Evolutionary conservation across 64 coral and sea anemone species (phyloP).

Genomic region (Anthopleura sola): DNA sequence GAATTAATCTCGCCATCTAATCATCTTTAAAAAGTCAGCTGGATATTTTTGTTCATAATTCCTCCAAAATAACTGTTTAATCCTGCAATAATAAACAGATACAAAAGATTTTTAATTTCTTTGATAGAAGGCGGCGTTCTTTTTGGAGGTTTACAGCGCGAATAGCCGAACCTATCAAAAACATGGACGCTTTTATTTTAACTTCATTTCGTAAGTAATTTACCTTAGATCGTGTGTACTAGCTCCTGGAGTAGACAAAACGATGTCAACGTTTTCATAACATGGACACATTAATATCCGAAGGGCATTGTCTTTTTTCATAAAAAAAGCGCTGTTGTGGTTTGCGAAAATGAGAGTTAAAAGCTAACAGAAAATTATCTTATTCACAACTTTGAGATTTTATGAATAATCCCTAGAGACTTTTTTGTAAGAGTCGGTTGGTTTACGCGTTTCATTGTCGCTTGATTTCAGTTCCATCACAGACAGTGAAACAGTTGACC

Average conservation of each 20-base stretch:
- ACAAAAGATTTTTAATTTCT: constrained; percentile 4
- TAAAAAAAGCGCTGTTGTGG: too few relatives aligned
- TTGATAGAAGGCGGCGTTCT: background rate
- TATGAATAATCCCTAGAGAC: too few relatives aligned
- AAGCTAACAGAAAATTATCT: too few relatives aligned
- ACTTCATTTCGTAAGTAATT: background rate
- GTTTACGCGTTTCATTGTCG: too few relatives aligned
- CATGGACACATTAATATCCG: background rate
- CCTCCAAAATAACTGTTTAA: background rate
- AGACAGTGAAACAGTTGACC: background rate
- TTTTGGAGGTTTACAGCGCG: too few relatives aligned
- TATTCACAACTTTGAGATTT: too few relatives aligned
- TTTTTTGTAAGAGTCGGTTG: too few relatives aligned
- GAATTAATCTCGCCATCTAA: background rate
- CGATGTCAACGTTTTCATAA: background rate
- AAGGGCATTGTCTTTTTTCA: background rate
- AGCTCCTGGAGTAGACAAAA: background rate
- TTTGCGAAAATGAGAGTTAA: too few relatives aligned
- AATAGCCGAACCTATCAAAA: too few relatives aligned
- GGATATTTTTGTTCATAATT: background rate
- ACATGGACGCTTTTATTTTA: background rate
- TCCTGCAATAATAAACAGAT: background rate
- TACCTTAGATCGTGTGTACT: background rate
- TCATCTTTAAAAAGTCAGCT: background rate
- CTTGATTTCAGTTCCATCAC: too few relatives aligned